A percentile compares a stretch with the other conserved stretches of the same genome.
phyloP scores from a whole-genome alignment of 2,113 vertebrate species.

The Tricholaema leucomelas region DNA sequence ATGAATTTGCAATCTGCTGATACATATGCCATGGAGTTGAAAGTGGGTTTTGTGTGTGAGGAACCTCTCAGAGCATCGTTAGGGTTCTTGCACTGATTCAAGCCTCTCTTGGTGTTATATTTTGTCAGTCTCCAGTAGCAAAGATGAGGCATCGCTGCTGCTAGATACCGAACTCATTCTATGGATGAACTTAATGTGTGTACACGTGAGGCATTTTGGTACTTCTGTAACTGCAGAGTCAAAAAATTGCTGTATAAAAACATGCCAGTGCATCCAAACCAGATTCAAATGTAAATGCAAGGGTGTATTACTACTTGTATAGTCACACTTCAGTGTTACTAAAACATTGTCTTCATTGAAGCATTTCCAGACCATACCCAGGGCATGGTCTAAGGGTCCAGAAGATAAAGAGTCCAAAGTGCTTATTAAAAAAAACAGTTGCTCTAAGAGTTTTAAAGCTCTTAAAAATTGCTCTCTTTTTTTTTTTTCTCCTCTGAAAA shows the following conservation, averaged over 20 bases:
- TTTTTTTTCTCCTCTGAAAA: not conserved
- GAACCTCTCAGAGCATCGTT: slow-evolving; percentile 9
- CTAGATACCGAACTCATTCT: not conserved
- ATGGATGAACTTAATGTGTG: not conserved
- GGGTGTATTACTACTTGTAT: not conserved
- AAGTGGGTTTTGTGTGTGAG: slow-evolving; percentile 19
- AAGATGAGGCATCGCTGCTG: not conserved
- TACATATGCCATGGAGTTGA: slow-evolving; percentile 35
- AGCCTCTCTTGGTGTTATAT: not conserved
- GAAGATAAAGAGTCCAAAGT: not conserved
- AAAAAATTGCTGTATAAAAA: not conserved
- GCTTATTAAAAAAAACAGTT: not conserved
- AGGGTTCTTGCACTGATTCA: slow-evolving; percentile 12
- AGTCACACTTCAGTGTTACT: not conserved
- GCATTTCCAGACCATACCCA: not conserved
- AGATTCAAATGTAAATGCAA: not conserved
- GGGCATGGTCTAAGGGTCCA: not conserved
- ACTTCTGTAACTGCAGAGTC: not conserved
- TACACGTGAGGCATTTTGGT: not conserved
- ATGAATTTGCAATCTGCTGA: slow-evolving; percentile 62
- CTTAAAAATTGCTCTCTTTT: not conserved
- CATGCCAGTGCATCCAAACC: not conserved
- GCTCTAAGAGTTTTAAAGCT: not conserved
- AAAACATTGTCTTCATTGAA: not conserved
- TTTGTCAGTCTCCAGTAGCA: not conserved